Conservation (phyloP, 2,797 vertebrate species). For the Vipera ursinii region DNA sequence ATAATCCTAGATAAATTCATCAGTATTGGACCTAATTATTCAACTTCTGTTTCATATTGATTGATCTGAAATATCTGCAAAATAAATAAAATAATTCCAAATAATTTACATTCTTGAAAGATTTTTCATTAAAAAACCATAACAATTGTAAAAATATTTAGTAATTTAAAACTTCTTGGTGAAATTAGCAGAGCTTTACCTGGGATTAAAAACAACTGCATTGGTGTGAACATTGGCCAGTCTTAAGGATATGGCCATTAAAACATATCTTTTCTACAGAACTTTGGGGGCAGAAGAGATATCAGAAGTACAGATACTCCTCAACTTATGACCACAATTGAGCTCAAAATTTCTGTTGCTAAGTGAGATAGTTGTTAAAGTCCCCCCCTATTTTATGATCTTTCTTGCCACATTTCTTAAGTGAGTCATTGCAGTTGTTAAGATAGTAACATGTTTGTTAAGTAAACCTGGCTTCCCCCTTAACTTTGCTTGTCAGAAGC, state of each 20-base stretch:
- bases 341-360: not conserved
- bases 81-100: not conserved
- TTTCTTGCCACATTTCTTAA: not conserved
- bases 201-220: not conserved
- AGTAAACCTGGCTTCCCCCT: not conserved
- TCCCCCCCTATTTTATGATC: not conserved
- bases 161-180: not conserved
- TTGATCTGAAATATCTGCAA: not conserved
- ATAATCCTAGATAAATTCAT: not conserved
- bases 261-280: not conserved
- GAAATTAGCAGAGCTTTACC: not conserved
- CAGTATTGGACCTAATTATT: not conserved
- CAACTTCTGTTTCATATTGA: not conserved
- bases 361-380: not conserved
- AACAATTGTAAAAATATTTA: not conserved
- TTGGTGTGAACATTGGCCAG: not conserved
- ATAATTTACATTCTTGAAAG: not conserved
- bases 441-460: not conserved
- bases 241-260: not conserved
- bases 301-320: not conserved
- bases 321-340: not conserved
- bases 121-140: not conserved
- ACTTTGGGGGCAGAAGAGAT: not conserved
- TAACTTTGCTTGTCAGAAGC: not conserved
- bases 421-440: not conserved